Evolutionary conservation across 2,888 invertebrate genomes (phyloP).

Genomic region (Epinotia nisella): DNA sequence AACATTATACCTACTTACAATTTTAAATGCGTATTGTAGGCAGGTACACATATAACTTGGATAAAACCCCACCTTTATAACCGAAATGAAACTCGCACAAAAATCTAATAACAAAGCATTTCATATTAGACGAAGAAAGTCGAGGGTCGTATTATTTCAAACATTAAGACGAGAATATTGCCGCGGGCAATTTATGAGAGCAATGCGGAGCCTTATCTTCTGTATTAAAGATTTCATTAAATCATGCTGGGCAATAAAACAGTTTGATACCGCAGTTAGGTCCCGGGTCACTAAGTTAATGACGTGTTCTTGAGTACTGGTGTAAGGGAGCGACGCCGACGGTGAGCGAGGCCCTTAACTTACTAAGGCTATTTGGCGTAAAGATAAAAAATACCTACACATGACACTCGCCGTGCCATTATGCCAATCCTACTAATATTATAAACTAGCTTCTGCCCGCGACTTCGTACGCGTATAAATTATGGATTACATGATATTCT

Average conservation of each 20-base stretch:
- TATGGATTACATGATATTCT: too few relatives aligned
- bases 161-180: slow-evolving; percentile 59
- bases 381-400: too few relatives aligned
- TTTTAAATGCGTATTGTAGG: too few relatives aligned
- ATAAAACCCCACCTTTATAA: slow-evolving; percentile 9
- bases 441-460: too few relatives aligned
- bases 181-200: slow-evolving; percentile 71
- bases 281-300: slow-evolving; percentile 77
- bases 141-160: slow-evolving; percentile 61
- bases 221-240: slow-evolving; percentile 84
- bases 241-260: slow-evolving; percentile 82
- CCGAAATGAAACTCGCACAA: slow-evolving; percentile 14
- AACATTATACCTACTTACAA: too few relatives aligned
- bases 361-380: not conserved
- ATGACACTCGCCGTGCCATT: too few relatives aligned
- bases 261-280: slow-evolving; percentile 81
- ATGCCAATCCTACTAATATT: too few relatives aligned
- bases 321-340: slow-evolving; percentile 35
- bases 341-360: slow-evolving; percentile 17
- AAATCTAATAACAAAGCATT: slow-evolving; percentile 40
- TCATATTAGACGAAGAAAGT: slow-evolving; percentile 53
- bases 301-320: slow-evolving; percentile 62
- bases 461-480: too few relatives aligned
- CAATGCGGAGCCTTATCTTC: slow-evolving; percentile 73
- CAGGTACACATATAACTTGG: not conserved